A percentile compares a stretch with the other conserved stretches of the same genome.
These are phyloP conservation scores for Melanotaenia pygmaea DNA, from an alignment of 2,797 vertebrate genomes.

Conservation along the genomic window DNA sequence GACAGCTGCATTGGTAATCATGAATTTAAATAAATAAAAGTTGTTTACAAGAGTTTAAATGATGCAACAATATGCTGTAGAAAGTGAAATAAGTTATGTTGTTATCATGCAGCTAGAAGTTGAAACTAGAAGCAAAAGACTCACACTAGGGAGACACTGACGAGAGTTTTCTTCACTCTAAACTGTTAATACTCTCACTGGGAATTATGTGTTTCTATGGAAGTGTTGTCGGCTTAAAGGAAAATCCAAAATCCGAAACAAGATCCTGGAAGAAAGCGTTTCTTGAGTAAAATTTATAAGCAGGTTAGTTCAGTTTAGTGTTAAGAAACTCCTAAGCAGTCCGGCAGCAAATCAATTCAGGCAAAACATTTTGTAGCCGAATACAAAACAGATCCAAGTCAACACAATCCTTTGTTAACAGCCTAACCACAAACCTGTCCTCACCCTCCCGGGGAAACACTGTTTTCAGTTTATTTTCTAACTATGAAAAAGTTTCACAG, in stretches of 20 bases:
- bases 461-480: slow-evolving; percentile 33
- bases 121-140: slow-evolving; percentile 30
- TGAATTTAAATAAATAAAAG: slow-evolving; percentile 20
- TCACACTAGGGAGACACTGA: slow-evolving; percentile 32
- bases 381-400: slow-evolving; percentile 56
- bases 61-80: neutral
- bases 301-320: slow-evolving; percentile 44
- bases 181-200: slow-evolving; percentile 63
- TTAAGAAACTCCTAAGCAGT: slow-evolving; percentile 49
- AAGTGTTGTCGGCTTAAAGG: slow-evolving; percentile 54
- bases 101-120: slow-evolving; percentile 15
- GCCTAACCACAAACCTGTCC: slow-evolving; percentile 56
- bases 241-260: slow-evolving; percentile 54
- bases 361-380: slow-evolving; percentile 35
- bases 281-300: slow-evolving; percentile 39
- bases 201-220: slow-evolving; percentile 53
- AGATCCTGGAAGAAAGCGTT: slow-evolving; percentile 28
- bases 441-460: slow-evolving; percentile 35
- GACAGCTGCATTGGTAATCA: slow-evolving; percentile 26
- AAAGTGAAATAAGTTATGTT: slow-evolving; percentile 18
- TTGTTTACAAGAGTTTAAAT: slow-evolving; percentile 8
- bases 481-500: slow-evolving; percentile 44
- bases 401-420: slow-evolving; percentile 53
- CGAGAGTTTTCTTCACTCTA: slow-evolving; percentile 34
- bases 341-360: slow-evolving; percentile 44